Base-by-base conservation (phyloP, 2,888 invertebrate genomes). In the Alloscopus bannaensis region DNA sequence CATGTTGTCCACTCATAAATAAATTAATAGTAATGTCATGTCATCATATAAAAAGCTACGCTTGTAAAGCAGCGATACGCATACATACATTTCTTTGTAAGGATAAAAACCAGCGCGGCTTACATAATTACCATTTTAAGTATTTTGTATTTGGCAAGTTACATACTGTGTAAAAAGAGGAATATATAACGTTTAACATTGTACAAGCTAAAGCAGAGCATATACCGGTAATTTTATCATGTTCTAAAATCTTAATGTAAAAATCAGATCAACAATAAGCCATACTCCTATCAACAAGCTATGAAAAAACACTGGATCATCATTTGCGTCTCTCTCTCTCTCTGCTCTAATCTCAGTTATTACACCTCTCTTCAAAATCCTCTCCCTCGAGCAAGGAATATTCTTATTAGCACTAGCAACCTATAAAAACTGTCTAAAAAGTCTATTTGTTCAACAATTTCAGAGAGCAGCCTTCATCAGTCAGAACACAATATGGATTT, bases 401-500 rank as follows among this genome's bases (percentile, higher is more conserved):
- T 13, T 8, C 13, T 36, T 8, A 8, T 2, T n/a, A 3, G 18
- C 18, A 42, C 18, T 8, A 42, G 42, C 42, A 6, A 42, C 8
- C 2, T 42, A 18, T 18, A 42, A 2, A 42, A 16, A 42, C 42
- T 42, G 13, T 18, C n/a, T 42, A n/a, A 42, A 42, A 42, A 42
- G 8, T 16, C 16, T 28, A 59, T 31, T 50, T 66, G 29, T 50
- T 66, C 50, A 66, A 20, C 66, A 66, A 66, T 66, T 66, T 68
- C 68, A 55, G 68, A 68, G 68, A 68, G 68, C 68, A 68, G 68
- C 36, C 68, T 68, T 40, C n/a, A n/a, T n/a, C 4, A 24, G 18
- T 68, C 68, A 68, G 68, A 68, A 68, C 52, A 68, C 52, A 68
- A 68, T 52, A 50, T 55, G 68, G 55, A 47, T 45, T 36, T 52